Base-by-base conservation (phyloP, 2,113 vertebrate genomes). In the Poeciliopsis turrubarensis region DNA sequence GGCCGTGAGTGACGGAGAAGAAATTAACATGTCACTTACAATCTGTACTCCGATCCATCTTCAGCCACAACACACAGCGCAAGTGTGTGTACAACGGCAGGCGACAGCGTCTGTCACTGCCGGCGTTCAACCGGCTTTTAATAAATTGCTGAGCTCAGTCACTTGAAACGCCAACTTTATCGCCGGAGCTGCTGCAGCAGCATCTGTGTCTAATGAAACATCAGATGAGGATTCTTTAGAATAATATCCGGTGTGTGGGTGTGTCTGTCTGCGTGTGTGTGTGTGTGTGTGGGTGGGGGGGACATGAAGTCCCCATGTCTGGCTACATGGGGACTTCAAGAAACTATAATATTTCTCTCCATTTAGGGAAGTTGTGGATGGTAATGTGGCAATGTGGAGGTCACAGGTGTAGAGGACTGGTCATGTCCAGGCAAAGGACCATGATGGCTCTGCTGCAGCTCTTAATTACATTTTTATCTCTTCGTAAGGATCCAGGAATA, bases 11-110 rank as follows among this genome's bases (percentile, higher is more conserved):
- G 94, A 94, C 90, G 86, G 90, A 86, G 91, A 89, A 95, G 91
- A 95, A 95, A 96, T 95, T 91, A 95, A 94, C 93, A 93, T 94
- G 92, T 95, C 70, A 92, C 93, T 94, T 94, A 94, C 92, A 94
- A 93, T 95, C 91, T 94, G 91, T 84, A 72, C 90, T 80, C 73
- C 87, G 89, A 94, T 95, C 83, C 91, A 94, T 95, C 94, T 95
- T 92, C 89, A 86, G 88, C 85, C 69, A 70, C 82, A 77, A 82
- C 79, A 65, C 65, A 27, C 77, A 19, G 70, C 70, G 54, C 68
- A 72, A 31, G 68, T 54, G 51, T 78, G 80, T 81, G 63, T 60
- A 78, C 77, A 85, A 83, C 9, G 0, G 41, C 26, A 32, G 75
- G 44, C 61, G 37, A 79, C 39, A 64, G 47, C 74, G 65, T 67